These are phyloP conservation scores for Pristionchus exspectatus DNA, from an alignment of 2,888 invertebrate species.

Conservation along the genomic window DNA sequence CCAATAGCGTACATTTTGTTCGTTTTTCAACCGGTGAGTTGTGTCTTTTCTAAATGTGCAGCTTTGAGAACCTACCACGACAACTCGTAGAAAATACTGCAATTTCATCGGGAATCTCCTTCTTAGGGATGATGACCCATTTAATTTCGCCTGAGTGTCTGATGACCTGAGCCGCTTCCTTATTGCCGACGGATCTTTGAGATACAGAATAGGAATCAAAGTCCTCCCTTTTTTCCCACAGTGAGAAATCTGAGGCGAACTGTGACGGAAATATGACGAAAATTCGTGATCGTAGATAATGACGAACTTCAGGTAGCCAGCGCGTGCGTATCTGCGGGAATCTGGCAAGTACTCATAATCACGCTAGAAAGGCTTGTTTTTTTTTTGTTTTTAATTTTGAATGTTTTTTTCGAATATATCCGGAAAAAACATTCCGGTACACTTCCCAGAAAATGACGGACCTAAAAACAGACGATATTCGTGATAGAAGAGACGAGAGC, in stretches of 20 bases:
- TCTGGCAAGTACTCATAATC: slow-evolving; percentile 78
- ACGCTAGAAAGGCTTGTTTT: slow-evolving; percentile 74
- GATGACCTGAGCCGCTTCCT: not conserved
- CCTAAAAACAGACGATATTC: not conserved
- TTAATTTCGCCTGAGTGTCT: too few relatives aligned
- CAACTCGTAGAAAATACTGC: too few relatives aligned
- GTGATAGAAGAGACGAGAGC: too few relatives aligned
- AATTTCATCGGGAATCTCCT: too few relatives aligned
- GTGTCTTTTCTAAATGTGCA: not conserved
- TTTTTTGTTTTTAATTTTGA: not conserved
- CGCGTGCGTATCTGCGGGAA: slow-evolving; percentile 77
- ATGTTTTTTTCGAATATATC: too few relatives aligned
- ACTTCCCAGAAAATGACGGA: too few relatives aligned
- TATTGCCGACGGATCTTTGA: not conserved
- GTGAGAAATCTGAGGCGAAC: not conserved
- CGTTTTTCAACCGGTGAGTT: slow-evolving; percentile 71
- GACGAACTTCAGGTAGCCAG: slow-evolving; percentile 62
- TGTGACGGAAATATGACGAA: too few relatives aligned
- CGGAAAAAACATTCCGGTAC: too few relatives aligned
- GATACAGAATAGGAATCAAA: not conserved
- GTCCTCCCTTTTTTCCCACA: slow-evolving; percentile 55
- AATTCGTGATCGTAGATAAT: not conserved
- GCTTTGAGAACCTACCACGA: too few relatives aligned
- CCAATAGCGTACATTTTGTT: slow-evolving; percentile 76
- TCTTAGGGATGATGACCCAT: too few relatives aligned